Evolutionary conservation across 2,797 vertebrate genomes (phyloP), one percentile per base, ranked within the genome.

Genomic region (Neosalanx taihuensis): DNA sequence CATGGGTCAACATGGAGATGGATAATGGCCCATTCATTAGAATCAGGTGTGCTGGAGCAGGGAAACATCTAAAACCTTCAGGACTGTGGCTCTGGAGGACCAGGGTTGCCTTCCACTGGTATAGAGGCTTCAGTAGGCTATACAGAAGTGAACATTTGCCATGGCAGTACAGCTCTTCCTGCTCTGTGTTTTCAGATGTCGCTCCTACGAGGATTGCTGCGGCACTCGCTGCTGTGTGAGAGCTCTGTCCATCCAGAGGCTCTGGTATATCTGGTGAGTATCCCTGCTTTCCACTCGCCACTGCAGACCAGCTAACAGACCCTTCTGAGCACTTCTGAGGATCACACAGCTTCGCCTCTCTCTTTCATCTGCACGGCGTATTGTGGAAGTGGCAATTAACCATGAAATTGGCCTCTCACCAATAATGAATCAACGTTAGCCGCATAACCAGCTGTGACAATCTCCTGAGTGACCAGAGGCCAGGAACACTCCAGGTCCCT

Each of bases 181-280:
- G 41, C 9, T 46, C 41, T 72, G 46, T 71, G 1, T 31, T 80
- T 53, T 0, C 88, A 98, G 96, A 94, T 99, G 97, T 75, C 96
- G 95, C 66, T 96, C 97, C 23, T 98, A 96, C 69, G 97, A 99
- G 86, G 97, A 99, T 81, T 98, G 97, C 88, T 99, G 97, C 83
- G 97, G 97, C 56, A 97, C 96, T 30, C 92, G 96, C 84, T 99
- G 97, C 90, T 99, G 97, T 3, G 94, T 98, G 62, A 90, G 96
- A 74, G 96, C 96, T 2, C 93, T 99, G n/a, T 98, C 96, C 80
- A 95, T 98, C 80, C 96, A 99, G 91, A 91, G 95, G 82, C 94
- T 98, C 53, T 99, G 97, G 97, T 98, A 98, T 83, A 97, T 99
- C 86, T 99, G 97, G 96, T 99, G 93, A 89, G 95, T 93, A 5